phyloP scores from a whole-genome alignment of 30 jellyfish, hydroid and myxozoan species.

The Cassiopea andromeda region DNA sequence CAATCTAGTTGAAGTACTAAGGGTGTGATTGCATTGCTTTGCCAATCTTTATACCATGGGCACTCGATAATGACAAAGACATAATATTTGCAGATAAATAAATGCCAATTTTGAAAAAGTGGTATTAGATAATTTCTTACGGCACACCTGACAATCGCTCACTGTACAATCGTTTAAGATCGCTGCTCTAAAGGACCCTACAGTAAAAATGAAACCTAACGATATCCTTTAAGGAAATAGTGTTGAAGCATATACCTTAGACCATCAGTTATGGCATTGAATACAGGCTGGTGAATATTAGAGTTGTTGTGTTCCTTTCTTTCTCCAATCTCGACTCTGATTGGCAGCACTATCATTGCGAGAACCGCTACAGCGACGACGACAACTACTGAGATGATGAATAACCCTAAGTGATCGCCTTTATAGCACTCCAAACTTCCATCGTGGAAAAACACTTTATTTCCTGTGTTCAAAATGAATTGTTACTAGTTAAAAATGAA shows the following conservation, averaged over 20 bases:
- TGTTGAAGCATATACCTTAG: not conserved
- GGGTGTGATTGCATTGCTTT: too few relatives aligned
- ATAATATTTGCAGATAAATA: too few relatives aligned
- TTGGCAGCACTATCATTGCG: slow-evolving; percentile 26
- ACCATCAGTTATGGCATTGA: slow-evolving; percentile 16
- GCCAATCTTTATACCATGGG: too few relatives aligned
- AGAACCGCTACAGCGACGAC: slow-evolving; percentile 21
- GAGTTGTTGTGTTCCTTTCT: not conserved
- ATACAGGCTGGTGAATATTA: not conserved
- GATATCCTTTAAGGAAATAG: not conserved
- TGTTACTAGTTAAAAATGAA: not conserved
- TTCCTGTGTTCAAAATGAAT: slow-evolving; percentile 5
- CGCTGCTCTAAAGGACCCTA: not conserved
- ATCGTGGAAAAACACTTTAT: slow-evolving; percentile 56
- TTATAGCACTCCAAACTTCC: slow-evolving; percentile 66
- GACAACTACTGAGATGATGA: slow-evolving; percentile 31
- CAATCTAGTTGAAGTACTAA: too few relatives aligned
- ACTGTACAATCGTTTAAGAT: too few relatives aligned
- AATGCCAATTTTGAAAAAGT: too few relatives aligned
- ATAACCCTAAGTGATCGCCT: slow-evolving; percentile 50
- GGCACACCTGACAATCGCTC: too few relatives aligned
- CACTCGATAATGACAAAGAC: too few relatives aligned
- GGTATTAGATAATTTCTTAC: too few relatives aligned
- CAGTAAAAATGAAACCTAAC: not conserved
- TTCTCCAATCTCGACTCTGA: slow-evolving; percentile 27